These are phyloP conservation scores for Gymnothorax reevesii DNA, from an alignment of 2,797 vertebrate species.

Conservation along the genomic window DNA sequence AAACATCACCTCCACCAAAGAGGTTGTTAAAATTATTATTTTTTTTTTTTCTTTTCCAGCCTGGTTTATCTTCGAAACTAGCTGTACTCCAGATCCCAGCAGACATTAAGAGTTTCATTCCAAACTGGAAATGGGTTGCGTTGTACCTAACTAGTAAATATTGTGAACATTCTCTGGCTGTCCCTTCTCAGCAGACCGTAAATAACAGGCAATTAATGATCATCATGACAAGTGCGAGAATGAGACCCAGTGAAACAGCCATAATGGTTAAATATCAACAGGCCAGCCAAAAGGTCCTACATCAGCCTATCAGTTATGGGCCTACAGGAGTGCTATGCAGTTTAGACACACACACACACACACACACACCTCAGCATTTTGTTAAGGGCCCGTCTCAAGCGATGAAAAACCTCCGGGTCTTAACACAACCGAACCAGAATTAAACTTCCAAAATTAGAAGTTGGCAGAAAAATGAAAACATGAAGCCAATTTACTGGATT, in stretches of 20 bases:
- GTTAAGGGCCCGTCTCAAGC: not conserved
- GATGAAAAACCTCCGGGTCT: not conserved
- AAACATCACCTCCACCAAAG: too few species aligned
- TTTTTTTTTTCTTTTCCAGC: not conserved
- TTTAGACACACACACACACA: too few species aligned
- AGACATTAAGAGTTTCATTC: not conserved
- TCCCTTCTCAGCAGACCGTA: not conserved
- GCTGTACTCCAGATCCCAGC: not conserved
- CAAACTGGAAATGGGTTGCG: not conserved
- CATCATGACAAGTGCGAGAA: not conserved
- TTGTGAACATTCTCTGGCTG: not conserved
- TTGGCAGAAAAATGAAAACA: not conserved
- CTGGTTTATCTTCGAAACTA: not conserved
- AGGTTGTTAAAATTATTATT: not conserved
- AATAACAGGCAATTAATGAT: not conserved
- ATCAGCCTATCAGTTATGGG: not conserved
- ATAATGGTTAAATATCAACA: slow-evolving; percentile 1
- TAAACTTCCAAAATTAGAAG: not conserved
- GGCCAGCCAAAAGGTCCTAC: not conserved
- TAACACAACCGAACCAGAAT: not conserved
- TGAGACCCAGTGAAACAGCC: not conserved
- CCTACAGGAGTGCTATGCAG: not conserved
- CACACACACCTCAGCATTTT: too few species aligned
- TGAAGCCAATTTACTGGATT: too few species aligned
- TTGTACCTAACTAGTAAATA: not conserved